Evolutionary conservation across 2,797 vertebrate species (phyloP), one percentile per base, ranked within the genome.

Genomic region (Mormyrus proboscirostris): DNA sequence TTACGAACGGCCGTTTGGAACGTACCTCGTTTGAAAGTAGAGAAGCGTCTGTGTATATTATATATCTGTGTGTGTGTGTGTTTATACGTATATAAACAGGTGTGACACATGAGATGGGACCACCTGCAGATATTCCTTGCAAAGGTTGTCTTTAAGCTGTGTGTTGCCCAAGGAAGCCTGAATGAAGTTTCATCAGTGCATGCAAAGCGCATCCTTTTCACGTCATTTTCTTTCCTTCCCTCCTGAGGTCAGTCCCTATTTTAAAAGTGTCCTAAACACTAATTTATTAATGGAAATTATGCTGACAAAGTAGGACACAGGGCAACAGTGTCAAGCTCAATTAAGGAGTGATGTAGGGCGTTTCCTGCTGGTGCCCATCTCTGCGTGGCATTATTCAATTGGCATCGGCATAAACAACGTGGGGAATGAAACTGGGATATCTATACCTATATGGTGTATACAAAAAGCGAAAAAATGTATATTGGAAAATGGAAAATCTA

Each of bases 261-360:
- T 79, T 79, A 79, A 38, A 79, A 79, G 73, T 44, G 65, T 44
- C 73, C 73, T 44, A 79, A 79, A 9, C 14, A 12, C 73, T 44
- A 41, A 79, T 79, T 79, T 79, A 79, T 79, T 79, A 79, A 79
- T 44, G 73, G 73, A 79, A 41, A 44, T 79, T 44, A 79, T 79
- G 5, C 73, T 79, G 73, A 79, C 29, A 79, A 79, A 79, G 73
- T 79, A 44, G 33, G 73, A 79, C 73, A 79, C 38, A 41, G 73
- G 73, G 73, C 73, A n/a, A 44, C 73, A 79, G 38, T 79, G 73
- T 79, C 33, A 79, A 41, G 44, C 38, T 79, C 73, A 79, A 79
- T 79, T 79, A 79, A 79, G 38, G 73, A 79, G 73, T 79, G 73
- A 79, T 44, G 38, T 44, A n/a, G 16, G 19, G 73, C 2, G 14